phyloP scores from a whole-genome alignment of 1,140 invertebrate species.

The Liolophura sinensis region DNA sequence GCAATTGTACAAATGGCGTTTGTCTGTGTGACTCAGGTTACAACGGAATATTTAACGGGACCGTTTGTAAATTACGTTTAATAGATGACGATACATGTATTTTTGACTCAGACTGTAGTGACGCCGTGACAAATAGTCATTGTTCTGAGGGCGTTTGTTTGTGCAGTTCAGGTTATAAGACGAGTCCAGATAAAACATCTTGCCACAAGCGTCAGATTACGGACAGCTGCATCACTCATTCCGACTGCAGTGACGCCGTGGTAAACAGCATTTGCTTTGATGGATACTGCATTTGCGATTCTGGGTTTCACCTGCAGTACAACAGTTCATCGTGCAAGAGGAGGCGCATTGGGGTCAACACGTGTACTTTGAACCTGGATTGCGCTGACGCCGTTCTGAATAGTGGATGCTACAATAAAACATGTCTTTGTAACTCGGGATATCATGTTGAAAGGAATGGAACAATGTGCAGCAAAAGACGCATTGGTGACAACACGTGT shows the following conservation, averaged over 20 bases:
- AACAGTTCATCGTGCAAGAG: constrained; percentile 19
- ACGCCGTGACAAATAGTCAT: constrained; percentile 18
- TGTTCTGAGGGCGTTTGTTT: constrained; percentile 12
- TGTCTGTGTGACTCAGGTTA: constrained; percentile 17
- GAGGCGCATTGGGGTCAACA: constrained; percentile 22
- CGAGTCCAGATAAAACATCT: not conserved
- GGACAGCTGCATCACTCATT: constrained; percentile 10
- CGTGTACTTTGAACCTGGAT: constrained; percentile 21
- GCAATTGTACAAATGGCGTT: constrained; percentile 12
- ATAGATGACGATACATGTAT: constrained; percentile 10
- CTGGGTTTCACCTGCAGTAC: constrained; percentile 19
- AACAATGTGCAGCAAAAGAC: constrained; percentile 11
- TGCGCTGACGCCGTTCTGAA: constrained; percentile 23
- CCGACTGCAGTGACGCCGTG: constrained; percentile 25
- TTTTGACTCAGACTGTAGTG: constrained; percentile 14
- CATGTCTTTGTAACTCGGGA: constrained; percentile 23
- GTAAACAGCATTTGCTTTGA: constrained; percentile 19
- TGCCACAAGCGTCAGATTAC: not conserved
- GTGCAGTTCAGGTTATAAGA: constrained; percentile 15
- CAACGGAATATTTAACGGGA: constrained; percentile 1
- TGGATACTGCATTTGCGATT: constrained; percentile 20
- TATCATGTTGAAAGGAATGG: constrained; percentile 8
- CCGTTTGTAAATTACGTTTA: constrained; percentile 1
- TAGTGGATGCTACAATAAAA: constrained; percentile 18
- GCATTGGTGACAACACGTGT: constrained; percentile 14